Evolutionary conservation across 2,797 vertebrate species (phyloP).

Genomic region (Poecilia velifera): DNA sequence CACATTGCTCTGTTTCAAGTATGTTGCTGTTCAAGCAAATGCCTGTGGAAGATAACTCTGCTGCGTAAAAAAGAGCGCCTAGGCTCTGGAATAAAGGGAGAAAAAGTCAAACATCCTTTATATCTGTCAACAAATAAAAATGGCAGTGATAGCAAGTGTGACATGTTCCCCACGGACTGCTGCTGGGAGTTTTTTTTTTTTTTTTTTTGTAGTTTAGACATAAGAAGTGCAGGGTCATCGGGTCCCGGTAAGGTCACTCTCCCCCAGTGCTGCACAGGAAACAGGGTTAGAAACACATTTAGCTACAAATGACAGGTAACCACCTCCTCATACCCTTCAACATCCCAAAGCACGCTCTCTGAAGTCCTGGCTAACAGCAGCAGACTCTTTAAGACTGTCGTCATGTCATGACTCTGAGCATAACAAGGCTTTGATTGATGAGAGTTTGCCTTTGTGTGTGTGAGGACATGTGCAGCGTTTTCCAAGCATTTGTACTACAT

Average conservation of each 20-base stretch:
- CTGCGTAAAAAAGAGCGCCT: neutral
- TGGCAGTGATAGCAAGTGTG: slow-evolving; percentile 19
- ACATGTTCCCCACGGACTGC: slow-evolving; percentile 24
- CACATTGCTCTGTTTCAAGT: neutral
- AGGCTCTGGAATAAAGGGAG: slow-evolving; percentile 3
- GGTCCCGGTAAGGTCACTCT: slow-evolving; percentile 80
- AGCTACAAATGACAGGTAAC: slow-evolving; percentile 74
- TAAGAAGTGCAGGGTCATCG: slow-evolving; percentile 76
- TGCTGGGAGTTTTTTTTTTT: slow-evolving; percentile 16
- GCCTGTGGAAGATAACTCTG: neutral
- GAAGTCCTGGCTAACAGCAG: slow-evolving; percentile 20
- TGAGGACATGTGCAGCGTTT: neutral
- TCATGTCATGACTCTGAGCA: neutral
- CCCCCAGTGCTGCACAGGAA: slow-evolving; percentile 69
- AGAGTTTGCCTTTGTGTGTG: slow-evolving; percentile 23
- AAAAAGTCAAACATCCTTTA: slow-evolving; percentile 18
- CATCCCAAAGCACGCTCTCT: slow-evolving; percentile 2
- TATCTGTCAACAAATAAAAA: neutral
- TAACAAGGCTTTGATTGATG: slow-evolving; percentile 37
- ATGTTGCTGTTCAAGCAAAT: neutral
- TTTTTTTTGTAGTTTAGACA: slow-evolving; percentile 39
- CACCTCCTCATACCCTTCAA: slow-evolving; percentile 38
- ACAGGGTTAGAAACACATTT: slow-evolving; percentile 78
- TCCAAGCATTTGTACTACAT: neutral
- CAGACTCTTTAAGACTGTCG: neutral